phyloP scores from a whole-genome alignment of 2,888 invertebrate species.

The Cryptocheilus praepositus region DNA sequence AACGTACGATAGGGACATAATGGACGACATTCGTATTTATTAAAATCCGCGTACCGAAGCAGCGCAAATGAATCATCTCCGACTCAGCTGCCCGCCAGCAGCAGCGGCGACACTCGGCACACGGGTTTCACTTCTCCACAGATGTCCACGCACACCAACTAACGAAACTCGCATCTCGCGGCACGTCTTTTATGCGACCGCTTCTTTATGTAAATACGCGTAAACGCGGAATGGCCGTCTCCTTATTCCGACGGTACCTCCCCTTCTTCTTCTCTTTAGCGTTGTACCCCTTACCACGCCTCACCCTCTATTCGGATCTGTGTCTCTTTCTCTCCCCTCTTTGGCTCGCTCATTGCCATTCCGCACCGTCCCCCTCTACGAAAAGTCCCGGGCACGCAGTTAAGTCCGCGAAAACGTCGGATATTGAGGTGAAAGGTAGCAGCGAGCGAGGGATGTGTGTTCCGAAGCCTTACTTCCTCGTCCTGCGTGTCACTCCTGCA shows the following conservation, averaged over 20 bases:
- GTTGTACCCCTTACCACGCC: neutral
- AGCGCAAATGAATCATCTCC: no score
- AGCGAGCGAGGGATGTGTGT: constrained; percentile 22
- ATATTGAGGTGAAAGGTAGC: constrained; percentile 22
- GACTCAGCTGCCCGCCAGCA: no score
- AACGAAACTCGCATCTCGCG: neutral
- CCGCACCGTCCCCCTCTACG: neutral
- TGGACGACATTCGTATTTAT: no score
- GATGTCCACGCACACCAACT: no score
- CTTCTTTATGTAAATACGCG: constrained; percentile 54
- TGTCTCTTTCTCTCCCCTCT: neutral
- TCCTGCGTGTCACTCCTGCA: neutral
- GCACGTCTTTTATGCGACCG: constrained; percentile 26
- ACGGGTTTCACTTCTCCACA: no score
- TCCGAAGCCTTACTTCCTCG: neutral
- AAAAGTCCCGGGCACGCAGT: constrained; percentile 5
- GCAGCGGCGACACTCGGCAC: no score
- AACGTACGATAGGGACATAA: no score
- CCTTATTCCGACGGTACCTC: neutral
- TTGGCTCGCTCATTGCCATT: neutral
- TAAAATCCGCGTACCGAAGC: no score
- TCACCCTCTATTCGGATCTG: neutral
- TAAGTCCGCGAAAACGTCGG: constrained; percentile 25
- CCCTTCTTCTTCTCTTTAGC: neutral
- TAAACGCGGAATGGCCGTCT: constrained; percentile 41